These are phyloP conservation scores for Odiellus spinosus DNA, from an alignment of 2,888 invertebrate genomes.

Conservation along the genomic window DNA sequence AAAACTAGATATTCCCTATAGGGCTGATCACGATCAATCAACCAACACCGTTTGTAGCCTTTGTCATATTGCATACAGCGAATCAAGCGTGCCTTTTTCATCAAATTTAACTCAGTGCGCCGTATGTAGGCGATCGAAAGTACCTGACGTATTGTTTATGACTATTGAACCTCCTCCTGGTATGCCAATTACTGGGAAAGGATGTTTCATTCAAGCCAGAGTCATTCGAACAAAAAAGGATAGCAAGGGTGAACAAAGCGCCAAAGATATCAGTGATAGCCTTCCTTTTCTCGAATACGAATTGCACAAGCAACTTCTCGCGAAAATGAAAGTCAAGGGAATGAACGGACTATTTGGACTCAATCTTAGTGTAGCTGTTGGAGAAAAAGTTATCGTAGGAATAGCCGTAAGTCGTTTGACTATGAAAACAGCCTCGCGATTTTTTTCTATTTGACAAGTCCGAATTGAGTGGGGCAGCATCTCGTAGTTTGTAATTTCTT, in stretches of 20 bases:
- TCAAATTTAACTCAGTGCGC: conserved; percentile 55
- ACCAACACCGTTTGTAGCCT: conserved; percentile 33
- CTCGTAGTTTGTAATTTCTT: background rate
- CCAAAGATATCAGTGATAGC: conserved; percentile 70
- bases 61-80: conserved; percentile 73
- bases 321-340: conserved; percentile 75
- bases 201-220: conserved; percentile 33
- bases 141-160: conserved; percentile 76
- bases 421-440: no score
- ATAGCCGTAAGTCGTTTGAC: conserved; percentile 44
- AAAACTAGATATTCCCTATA: background rate
- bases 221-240: conserved; percentile 28
- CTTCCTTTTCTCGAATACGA: conserved; percentile 61
- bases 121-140: conserved; percentile 57
- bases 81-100: conserved; percentile 51
- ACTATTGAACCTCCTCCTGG: conserved; percentile 70
- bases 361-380: conserved; percentile 59
- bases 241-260: conserved; percentile 24
- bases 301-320: conserved; percentile 71
- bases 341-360: conserved; percentile 88
- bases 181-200: conserved; percentile 50
- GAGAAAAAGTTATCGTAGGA: conserved; percentile 71
- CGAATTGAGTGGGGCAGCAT: conserved; percentile 39
- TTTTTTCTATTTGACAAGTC: conserved; percentile 1
- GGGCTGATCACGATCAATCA: conserved; percentile 16